phyloP scores from a whole-genome alignment of 2,797 vertebrate species.

The Scarus forsteni region DNA sequence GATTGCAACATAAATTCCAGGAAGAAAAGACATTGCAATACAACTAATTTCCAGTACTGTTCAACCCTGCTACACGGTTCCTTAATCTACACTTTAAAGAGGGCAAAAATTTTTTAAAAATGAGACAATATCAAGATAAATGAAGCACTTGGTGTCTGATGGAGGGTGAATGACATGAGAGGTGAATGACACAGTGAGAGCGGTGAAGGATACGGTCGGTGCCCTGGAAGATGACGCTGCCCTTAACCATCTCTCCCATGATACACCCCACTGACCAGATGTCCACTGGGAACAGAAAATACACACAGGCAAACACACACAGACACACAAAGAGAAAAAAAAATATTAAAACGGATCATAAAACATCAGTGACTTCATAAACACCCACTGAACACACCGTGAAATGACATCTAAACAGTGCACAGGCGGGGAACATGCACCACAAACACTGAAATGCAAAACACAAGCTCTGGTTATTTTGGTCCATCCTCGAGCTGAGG shows the following conservation, averaged over 20 bases:
- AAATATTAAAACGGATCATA: conserved; percentile 20
- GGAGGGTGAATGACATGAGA: conserved; percentile 22
- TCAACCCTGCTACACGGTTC: too few relatives aligned
- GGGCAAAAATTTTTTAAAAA: too few relatives aligned
- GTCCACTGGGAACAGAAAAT: conserved; percentile 92
- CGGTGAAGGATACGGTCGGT: conserved; percentile 97
- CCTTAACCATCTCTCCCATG: conserved; percentile 99
- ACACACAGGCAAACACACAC: conserved; percentile 43
- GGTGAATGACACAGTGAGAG: conserved; percentile 17
- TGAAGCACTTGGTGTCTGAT: conserved; percentile 6
- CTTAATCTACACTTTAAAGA: too few relatives aligned
- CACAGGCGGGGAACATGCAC: conserved; percentile 12
- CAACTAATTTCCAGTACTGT: too few relatives aligned
- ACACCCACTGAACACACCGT: conserved; percentile 17
- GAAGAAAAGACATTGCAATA: too few relatives aligned
- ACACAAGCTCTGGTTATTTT: conserved; percentile 13
- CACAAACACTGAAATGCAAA: conserved; percentile 31
- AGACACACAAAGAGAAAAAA: conserved; percentile 35
- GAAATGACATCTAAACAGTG: conserved; percentile 9
- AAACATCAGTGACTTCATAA: conserved; percentile 10
- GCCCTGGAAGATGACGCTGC: conserved; percentile 98
- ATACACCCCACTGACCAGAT: conserved; percentile 99
- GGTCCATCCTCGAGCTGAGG: conserved; percentile 18
- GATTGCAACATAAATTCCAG: too few relatives aligned
- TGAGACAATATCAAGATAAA: conserved; percentile 2